These are phyloP conservation scores for Agrochola lychnidis DNA, from an alignment of 2,888 invertebrate species.

Conservation along the genomic window DNA sequence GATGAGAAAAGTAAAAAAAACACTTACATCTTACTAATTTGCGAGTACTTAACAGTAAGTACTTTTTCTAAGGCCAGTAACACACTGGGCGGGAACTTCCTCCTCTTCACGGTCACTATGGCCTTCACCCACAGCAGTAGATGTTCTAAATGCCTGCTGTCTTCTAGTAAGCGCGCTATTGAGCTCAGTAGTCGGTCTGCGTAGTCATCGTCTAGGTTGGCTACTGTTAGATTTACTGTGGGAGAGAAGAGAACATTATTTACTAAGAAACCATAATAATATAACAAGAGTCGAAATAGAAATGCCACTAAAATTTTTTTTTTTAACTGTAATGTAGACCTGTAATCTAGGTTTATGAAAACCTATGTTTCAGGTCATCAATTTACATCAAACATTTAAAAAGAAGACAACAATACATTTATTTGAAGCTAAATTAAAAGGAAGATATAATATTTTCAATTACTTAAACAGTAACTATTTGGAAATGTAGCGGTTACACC, in stretches of 20 bases:
- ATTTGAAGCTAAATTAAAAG: too few species aligned
- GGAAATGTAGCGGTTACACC: too few species aligned
- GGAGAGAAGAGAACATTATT: slow-evolving; percentile 51
- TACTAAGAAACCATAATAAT: not conserved
- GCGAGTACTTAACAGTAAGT: slow-evolving; percentile 94
- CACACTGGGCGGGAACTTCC: slow-evolving; percentile 91
- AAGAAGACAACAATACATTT: too few species aligned
- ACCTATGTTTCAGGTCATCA: too few species aligned
- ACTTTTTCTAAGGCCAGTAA: slow-evolving; percentile 95
- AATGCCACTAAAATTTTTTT: too few species aligned
- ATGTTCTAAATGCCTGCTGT: slow-evolving; percentile 96
- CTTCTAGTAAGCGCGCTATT: slow-evolving; percentile 93
- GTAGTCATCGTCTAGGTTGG: slow-evolving; percentile 93
- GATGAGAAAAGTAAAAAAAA: not conserved
- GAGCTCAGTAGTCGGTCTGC: slow-evolving; percentile 93
- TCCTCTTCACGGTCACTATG: slow-evolving; percentile 92
- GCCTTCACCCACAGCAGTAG: slow-evolving; percentile 95
- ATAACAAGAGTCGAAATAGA: not conserved
- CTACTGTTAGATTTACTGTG: slow-evolving; percentile 94
- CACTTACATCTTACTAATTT: slow-evolving; percentile 96
- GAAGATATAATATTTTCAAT: too few species aligned
- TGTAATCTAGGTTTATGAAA: too few species aligned
- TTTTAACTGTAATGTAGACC: too few species aligned
- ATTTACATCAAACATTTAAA: too few species aligned
- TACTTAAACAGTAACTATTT: too few species aligned